A percentile compares a stretch with the other conserved stretches of the same genome.
Conservation (phyloP, 2,113 vertebrate species). For the Dipodomys spectabilis region DNA sequence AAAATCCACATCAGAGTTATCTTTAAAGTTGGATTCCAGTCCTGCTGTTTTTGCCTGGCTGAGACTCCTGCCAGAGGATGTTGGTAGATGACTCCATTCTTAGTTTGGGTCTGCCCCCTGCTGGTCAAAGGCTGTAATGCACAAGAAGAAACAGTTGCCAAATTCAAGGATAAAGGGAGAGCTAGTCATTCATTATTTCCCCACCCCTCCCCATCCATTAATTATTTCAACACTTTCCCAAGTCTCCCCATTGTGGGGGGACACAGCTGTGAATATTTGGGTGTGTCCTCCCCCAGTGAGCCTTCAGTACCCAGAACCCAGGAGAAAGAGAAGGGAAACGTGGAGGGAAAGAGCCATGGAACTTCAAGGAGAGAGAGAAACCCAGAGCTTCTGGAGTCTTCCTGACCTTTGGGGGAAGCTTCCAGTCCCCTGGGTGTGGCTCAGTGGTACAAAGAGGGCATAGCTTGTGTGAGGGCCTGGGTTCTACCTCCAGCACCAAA, state of each 20-base stretch:
- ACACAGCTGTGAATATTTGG: neutral
- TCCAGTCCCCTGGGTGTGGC: too few relatives aligned
- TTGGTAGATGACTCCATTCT: accelerated
- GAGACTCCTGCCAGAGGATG: accelerated
- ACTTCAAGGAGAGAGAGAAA: neutral
- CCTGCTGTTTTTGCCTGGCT: accelerated
- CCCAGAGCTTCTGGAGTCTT: neutral
- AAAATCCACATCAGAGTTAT: too few relatives aligned
- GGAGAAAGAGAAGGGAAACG: neutral
- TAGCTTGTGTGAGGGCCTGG: neutral
- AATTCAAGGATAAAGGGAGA: neutral
- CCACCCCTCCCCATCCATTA: neutral
- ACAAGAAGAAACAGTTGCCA: neutral
- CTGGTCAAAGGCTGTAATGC: neutral
- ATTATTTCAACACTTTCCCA: neutral
- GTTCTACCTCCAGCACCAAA: neutral
- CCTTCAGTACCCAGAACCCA: neutral
- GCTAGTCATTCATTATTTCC: too few relatives aligned
- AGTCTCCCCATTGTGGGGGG: neutral
- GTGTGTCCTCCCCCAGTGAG: neutral
- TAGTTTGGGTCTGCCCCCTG: slow-evolving; percentile 47
- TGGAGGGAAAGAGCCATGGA: too few relatives aligned
- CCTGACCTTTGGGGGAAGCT: too few relatives aligned
- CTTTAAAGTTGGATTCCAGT: accelerated
- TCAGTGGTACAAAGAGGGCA: neutral